Base-by-base conservation (phyloP, 2,113 vertebrate genomes). In the Gobiocypris rarus region DNA sequence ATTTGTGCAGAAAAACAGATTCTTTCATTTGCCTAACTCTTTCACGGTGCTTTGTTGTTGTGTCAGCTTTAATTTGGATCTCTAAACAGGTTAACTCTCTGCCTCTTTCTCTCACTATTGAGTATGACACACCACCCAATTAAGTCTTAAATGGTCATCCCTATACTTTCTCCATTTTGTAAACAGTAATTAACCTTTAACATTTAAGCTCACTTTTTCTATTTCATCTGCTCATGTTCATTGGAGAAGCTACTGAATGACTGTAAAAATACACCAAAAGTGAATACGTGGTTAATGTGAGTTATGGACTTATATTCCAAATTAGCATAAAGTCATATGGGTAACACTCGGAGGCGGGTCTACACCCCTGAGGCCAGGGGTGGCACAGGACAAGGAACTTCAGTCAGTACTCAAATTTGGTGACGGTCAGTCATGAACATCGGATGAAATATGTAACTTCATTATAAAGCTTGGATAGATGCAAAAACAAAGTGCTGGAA, bases 1-100 rank as follows among this genome's bases (percentile, higher is more conserved):
- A 86, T 86, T 85, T 88, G 86, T 86, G 82, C 69, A 61, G 31
- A 54, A 75, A 87, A 86, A 84, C 84, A 86, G 52, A 82, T 77
- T 63, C 38, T 80, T 83, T 82, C 75, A 83, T 71, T 84, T 84
- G 73, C 59, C 50, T 65, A 56, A 58, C 45, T 41, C 79, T 70
- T 82, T 78, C 50, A 82, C 31, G 38, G 11, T 56, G 54, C 86
- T 84, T 84, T 86, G 84, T 89, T 86, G 77, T 74, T 50, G 70
- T 45, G 58, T 84, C 59, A 69, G 50, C 59, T 78, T 79, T 83
- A 87, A 87, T 81, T 84, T 45, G 82, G 76, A 76, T 83, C 43
- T 69, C 10, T 75, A 80, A 83, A 56, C 80, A 54, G 65, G 80
- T 82, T 82, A 83, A 58, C 67, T 82, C 67, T 82, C 28, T 58